Base-by-base conservation (phyloP, 2,888 invertebrate species). In the Epistrophella euchroma region DNA sequence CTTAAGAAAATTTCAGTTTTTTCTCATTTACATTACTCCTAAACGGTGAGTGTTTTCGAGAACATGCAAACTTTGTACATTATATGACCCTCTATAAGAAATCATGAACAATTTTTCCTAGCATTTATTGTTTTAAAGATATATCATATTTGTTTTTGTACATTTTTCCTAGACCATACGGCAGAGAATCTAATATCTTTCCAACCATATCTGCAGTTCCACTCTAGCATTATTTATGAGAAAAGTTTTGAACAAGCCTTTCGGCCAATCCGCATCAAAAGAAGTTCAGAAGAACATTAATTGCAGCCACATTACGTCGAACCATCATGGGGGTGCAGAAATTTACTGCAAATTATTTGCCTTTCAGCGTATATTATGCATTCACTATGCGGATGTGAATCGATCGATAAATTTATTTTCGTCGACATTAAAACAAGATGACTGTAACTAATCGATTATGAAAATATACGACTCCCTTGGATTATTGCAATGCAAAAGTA, bases 371-470 rank as follows among this genome's bases (percentile, higher is more conserved):
- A 7, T 28, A 52, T 52, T n/a, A 9, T 40, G 37, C 19, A 60
- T 32, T 40, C 22, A 37, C 37, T 58, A 25, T 32, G 17, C 7
- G 22, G 37, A 40, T 40, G 4, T 40, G 4, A 40, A 60, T 60
- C 40, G 7, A 58, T 58, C 56, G 17, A 13, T 19, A 37, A 37
- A 19, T 40, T 22, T 15, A 37, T 40, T 40, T 60, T 37, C 37
- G 13, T 22, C 15, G 13, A 45, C 43, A 17, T 64, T 45, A 43
- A 45, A 28, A 37, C 2, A 19, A 50, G 15, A 60, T 35, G 52
- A 70, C 35, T 64, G 45, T 32, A 56, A 71, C 55, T 45, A 71
- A 71, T 74, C 64, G 81, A 76, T 81, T 76, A 74, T 71, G 70
- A 68, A 73, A 73, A 70, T 15, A 6, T 9, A 25, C 70, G n/a